These are phyloP conservation scores for Trichonephila clavipes DNA, from an alignment of 1,140 invertebrate species.

Conservation along the genomic window DNA sequence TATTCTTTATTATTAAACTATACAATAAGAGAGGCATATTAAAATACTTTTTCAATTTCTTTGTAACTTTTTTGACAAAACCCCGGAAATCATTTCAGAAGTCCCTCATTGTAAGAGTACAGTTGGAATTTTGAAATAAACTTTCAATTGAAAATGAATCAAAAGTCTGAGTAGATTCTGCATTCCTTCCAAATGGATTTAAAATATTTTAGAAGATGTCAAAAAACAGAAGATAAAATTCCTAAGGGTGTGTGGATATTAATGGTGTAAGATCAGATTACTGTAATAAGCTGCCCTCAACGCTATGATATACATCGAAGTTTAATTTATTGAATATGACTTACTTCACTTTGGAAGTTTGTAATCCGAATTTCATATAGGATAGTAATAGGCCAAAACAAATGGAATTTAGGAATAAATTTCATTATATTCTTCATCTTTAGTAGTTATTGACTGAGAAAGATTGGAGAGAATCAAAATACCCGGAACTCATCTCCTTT, in stretches of 20 bases:
- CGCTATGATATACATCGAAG: neutral
- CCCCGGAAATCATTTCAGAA: neutral
- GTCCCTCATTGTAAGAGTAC: neutral
- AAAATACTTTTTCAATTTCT: neutral
- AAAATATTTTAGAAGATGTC: neutral
- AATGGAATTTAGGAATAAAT: neutral
- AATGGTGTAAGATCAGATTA: neutral
- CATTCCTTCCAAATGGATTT: constrained; percentile 20
- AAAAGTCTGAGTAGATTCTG: neutral
- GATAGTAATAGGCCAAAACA: neutral
- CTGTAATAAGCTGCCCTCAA: too few relatives aligned
- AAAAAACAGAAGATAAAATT: neutral
- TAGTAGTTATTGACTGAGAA: constrained; percentile 25
- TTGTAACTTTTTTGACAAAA: neutral
- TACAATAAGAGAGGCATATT: neutral
- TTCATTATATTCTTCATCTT: constrained; percentile 23
- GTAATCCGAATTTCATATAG: neutral
- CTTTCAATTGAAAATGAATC: neutral
- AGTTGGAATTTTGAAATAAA: constrained; percentile 12
- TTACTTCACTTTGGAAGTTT: neutral
- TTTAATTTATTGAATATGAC: neutral
- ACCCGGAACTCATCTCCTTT: constrained; percentile 5
- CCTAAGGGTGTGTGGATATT: neutral
- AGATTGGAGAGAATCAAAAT: constrained; percentile 22
- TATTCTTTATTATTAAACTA: neutral